These are phyloP conservation scores for Andinoacara biseriatus DNA, from an alignment of 2,113 vertebrate genomes.

Conservation along the genomic window DNA sequence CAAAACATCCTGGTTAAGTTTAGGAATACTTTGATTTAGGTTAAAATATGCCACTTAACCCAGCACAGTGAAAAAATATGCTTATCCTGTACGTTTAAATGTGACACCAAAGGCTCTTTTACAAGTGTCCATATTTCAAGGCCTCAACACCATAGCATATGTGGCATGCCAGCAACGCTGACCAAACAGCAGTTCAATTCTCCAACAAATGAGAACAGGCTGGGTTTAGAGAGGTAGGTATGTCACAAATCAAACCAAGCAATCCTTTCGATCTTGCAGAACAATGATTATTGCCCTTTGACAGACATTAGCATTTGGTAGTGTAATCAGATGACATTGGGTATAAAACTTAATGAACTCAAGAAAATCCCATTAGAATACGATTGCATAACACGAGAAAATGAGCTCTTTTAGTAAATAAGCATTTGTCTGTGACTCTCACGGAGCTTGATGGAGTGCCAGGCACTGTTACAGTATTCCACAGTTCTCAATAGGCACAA, in stretches of 20 bases:
- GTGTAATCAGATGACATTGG: constrained; percentile 26
- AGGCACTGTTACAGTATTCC: constrained; percentile 8
- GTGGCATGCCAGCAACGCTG: background rate
- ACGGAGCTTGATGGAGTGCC: constrained; percentile 4
- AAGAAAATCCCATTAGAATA: constrained; percentile 21
- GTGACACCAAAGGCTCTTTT: background rate
- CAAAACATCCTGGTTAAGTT: background rate
- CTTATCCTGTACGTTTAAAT: background rate
- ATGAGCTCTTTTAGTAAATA: constrained; percentile 52
- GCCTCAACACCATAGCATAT: background rate
- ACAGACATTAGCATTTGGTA: background rate
- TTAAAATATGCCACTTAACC: background rate
- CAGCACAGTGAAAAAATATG: background rate
- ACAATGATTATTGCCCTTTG: constrained; percentile 3
- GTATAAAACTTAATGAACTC: background rate
- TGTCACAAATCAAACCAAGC: background rate
- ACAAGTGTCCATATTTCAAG: background rate
- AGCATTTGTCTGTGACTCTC: constrained; percentile 37
- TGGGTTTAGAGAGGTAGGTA: background rate
- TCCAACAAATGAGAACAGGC: background rate
- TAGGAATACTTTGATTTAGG: too few relatives aligned
- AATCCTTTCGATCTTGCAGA: background rate
- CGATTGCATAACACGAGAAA: constrained; percentile 37
- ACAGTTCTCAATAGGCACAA: constrained; percentile 26
- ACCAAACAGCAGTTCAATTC: background rate